Conservation (phyloP, 1,140 invertebrate species). For the Asbolus verrucosus region DNA sequence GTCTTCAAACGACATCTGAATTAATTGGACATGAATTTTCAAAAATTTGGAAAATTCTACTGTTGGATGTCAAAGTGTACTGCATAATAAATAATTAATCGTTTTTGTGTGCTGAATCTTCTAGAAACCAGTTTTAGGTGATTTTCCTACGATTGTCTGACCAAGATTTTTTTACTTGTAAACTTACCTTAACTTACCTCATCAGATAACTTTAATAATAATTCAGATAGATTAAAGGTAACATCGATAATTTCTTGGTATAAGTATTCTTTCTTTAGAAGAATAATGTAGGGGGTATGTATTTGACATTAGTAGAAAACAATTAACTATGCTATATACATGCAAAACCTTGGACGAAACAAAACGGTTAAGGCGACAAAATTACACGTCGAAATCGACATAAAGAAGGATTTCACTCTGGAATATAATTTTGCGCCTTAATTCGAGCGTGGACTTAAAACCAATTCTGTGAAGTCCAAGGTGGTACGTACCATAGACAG, state of each 20-base stretch:
- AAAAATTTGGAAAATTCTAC: no score
- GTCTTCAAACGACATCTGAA: no score
- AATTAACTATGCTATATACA: constrained; percentile 27
- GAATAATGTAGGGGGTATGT: background rate
- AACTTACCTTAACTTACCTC: constrained; percentile 44
- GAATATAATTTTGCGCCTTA: constrained; percentile 10
- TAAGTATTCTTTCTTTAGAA: constrained; percentile 5
- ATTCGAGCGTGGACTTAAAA: background rate
- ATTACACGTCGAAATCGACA: constrained; percentile 15
- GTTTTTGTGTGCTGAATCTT: constrained; percentile 12
- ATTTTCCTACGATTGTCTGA: constrained; percentile 1
- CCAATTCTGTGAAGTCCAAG: constrained; percentile 53
- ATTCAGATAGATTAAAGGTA: background rate
- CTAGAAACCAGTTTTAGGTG: background rate
- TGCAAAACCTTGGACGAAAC: constrained; percentile 42
- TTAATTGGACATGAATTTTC: no score
- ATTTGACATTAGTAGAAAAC: constrained; percentile 15
- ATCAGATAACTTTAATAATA: constrained; percentile 1
- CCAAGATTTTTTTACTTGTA: constrained; percentile 17
- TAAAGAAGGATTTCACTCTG: no score
- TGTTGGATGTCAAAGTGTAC: background rate
- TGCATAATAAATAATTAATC: no score
- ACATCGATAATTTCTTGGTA: background rate
- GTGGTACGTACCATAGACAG: constrained; percentile 90
- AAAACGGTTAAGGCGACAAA: constrained; percentile 20